phyloP scores from a whole-genome alignment of 2,888 invertebrate species.

The Nysson spinosus region DNA sequence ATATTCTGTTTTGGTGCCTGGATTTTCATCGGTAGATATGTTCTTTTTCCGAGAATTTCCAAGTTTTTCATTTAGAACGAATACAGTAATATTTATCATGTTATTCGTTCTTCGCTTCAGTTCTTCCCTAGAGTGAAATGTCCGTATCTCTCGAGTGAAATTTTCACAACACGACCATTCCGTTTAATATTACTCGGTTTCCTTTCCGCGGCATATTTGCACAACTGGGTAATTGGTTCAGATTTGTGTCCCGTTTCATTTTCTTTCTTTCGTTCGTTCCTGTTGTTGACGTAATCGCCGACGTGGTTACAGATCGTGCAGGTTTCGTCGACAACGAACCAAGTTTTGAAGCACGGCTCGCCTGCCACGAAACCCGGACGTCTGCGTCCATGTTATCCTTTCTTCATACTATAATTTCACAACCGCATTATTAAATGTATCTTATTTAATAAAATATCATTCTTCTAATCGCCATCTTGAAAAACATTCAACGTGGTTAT shows the following conservation, averaged over 20 bases:
- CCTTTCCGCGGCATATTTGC: slow-evolving; percentile 10
- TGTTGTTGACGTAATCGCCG: slow-evolving; percentile 54
- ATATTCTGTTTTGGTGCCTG: neutral
- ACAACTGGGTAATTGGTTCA: slow-evolving; percentile 2
- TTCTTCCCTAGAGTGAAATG: neutral
- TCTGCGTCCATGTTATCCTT: slow-evolving; percentile 66
- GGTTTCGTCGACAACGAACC: slow-evolving; percentile 99
- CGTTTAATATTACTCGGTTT: slow-evolving; percentile 20
- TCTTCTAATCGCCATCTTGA: too few relatives aligned
- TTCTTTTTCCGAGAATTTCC: neutral
- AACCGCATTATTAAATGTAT: too few relatives aligned
- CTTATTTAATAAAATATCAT: too few relatives aligned
- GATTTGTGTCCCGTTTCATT: slow-evolving; percentile 17
- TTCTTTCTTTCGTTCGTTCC: slow-evolving; percentile 11
- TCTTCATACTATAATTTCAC: neutral
- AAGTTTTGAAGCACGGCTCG: slow-evolving; percentile 84
- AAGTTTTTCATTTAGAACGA: neutral
- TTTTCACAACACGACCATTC: slow-evolving; percentile 9
- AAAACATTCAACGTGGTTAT: too few relatives aligned
- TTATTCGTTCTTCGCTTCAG: neutral
- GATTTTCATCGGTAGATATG: neutral
- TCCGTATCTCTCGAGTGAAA: too few relatives aligned
- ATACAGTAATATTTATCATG: neutral
- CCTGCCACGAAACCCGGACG: slow-evolving; percentile 91
- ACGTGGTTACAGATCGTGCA: slow-evolving; percentile 85